phyloP scores from a whole-genome alignment of 2,888 invertebrate genomes.

The Chrysodeixis includens region DNA sequence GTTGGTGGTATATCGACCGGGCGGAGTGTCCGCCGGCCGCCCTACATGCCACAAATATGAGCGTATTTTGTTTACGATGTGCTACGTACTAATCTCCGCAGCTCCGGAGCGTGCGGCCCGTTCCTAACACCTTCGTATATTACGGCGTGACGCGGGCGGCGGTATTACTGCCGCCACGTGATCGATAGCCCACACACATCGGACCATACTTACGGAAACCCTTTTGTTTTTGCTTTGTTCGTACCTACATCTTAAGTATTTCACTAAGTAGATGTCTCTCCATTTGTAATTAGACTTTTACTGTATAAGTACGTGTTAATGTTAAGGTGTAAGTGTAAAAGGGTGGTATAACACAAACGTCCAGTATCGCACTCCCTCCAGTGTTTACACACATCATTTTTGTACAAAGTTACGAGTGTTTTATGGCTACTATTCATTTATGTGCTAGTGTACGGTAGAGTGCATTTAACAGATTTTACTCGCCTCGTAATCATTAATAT shows the following conservation, averaged over 20 bases:
- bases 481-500: conserved; percentile 36
- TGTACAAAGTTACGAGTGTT: conserved; percentile 83
- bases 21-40: conserved; percentile 30
- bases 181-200: conserved; percentile 14
- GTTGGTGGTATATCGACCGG: conserved; percentile 59
- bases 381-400: conserved; percentile 86
- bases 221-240: conserved; percentile 38
- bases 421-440: conserved; percentile 76
- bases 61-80: conserved; percentile 45
- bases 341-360: conserved; percentile 82
- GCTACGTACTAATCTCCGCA: conserved; percentile 28
- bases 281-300: conserved; percentile 48
- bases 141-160: not conserved
- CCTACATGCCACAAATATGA: conserved; percentile 58
- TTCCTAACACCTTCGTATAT: conserved; percentile 18
- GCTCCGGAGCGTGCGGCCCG: conserved; percentile 18
- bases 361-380: conserved; percentile 89
- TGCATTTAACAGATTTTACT: conserved; percentile 59
- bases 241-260: conserved; percentile 39
- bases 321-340: conserved; percentile 73
- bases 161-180: conserved; percentile 2
- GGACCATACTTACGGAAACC: conserved; percentile 18
- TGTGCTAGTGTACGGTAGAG: conserved; percentile 65
- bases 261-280: conserved; percentile 36
- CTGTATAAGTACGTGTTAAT: conserved; percentile 56